Conservation (phyloP, 2,888 invertebrate genomes). For the Alentia gelatinosa region DNA sequence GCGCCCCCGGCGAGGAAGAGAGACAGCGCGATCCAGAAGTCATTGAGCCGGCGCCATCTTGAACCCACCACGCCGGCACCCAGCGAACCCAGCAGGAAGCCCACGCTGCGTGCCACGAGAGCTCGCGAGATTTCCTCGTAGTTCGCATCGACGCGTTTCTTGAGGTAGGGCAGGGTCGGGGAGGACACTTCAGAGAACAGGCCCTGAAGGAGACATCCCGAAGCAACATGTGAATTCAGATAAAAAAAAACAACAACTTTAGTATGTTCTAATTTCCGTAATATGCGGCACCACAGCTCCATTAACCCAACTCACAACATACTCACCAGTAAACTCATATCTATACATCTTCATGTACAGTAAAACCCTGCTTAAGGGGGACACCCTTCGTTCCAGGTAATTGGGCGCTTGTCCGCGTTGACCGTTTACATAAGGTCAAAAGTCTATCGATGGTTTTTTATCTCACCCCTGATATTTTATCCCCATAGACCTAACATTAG, state of each 20-base stretch:
- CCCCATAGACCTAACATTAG: too few relatives aligned
- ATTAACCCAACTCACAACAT: not conserved
- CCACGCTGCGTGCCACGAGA: slow-evolving; percentile 51
- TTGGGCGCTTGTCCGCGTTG: too few relatives aligned
- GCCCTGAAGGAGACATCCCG: not conserved
- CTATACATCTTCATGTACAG: not conserved
- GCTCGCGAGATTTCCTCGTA: slow-evolving; percentile 50
- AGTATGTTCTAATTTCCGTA: not conserved
- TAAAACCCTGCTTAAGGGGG: not conserved
- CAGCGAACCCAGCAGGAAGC: slow-evolving; percentile 26
- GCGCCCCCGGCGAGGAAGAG: slow-evolving; percentile 50
- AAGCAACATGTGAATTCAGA: not conserved
- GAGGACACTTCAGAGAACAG: slow-evolving; percentile 50
- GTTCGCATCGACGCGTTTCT: not conserved
- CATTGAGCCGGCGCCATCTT: slow-evolving; percentile 18
- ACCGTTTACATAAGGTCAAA: too few relatives aligned
- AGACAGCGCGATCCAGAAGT: slow-evolving; percentile 52
- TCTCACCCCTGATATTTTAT: too few relatives aligned
- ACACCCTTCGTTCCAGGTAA: not conserved
- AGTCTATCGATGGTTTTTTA: too few relatives aligned
- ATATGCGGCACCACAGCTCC: not conserved
- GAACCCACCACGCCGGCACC: slow-evolving; percentile 44
- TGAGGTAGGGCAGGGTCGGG: slow-evolving; percentile 49
- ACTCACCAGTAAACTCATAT: not conserved
- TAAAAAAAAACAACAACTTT: not conserved